A percentile compares a stretch with the other conserved stretches of the same genome.
These are phyloP conservation scores for Baronia brevicornis DNA, from an alignment of 2,888 invertebrate genomes.

Conservation along the genomic window DNA sequence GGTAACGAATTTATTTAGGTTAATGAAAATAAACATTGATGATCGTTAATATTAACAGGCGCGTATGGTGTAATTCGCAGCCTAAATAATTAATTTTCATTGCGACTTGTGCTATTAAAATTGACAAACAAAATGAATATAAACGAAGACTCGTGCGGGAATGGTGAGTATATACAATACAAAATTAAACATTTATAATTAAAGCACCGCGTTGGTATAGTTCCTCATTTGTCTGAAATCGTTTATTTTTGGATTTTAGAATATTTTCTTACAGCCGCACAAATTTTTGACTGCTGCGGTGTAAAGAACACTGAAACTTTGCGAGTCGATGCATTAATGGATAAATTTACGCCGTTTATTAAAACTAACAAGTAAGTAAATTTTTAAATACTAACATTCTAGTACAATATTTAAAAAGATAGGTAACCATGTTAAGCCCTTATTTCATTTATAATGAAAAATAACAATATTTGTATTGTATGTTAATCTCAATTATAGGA, in stretches of 20 bases:
- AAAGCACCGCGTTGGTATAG: constrained; percentile 50
- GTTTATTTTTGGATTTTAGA: constrained; percentile 35
- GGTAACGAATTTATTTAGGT: constrained; percentile 46
- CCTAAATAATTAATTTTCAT: constrained; percentile 18
- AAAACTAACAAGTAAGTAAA: constrained; percentile 61
- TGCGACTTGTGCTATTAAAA: constrained; percentile 15
- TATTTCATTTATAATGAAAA: too few relatives aligned
- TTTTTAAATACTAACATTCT: neutral
- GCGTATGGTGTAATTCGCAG: constrained; percentile 27
- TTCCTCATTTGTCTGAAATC: constrained; percentile 32
- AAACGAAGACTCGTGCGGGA: constrained; percentile 44
- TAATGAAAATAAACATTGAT: constrained; percentile 50
- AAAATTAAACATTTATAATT: constrained; percentile 33
- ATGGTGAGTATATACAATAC: constrained; percentile 46
- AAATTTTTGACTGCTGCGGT: constrained; percentile 64
- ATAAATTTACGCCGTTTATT: constrained; percentile 59
- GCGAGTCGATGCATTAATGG: constrained; percentile 57
- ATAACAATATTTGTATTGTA: too few relatives aligned
- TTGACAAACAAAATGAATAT: constrained; percentile 42
- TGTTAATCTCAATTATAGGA: too few relatives aligned
- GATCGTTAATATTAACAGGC: constrained; percentile 37
- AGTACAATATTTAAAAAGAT: too few relatives aligned
- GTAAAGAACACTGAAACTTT: constrained; percentile 46
- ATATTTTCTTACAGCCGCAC: constrained; percentile 57
- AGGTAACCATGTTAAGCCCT: too few relatives aligned